A percentile compares a stretch with the other conserved stretches of the same genome.
These are phyloP conservation scores for Rhabditoides inermis DNA, from an alignment of 2,888 invertebrate species.

Conservation along the genomic window DNA sequence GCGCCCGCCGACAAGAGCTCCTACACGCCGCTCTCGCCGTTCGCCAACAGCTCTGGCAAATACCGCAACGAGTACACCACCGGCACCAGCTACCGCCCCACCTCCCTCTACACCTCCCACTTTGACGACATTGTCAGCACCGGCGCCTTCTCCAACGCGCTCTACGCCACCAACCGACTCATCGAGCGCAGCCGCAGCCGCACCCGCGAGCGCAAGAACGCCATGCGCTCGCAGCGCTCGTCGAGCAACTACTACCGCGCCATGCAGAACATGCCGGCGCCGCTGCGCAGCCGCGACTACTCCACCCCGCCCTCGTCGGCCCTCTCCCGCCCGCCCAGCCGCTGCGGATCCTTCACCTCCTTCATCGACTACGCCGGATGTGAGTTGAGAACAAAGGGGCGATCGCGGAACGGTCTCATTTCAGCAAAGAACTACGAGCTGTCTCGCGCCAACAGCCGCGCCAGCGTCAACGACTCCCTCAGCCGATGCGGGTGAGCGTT, in stretches of 20 bases:
- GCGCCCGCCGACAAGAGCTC: slow-evolving; percentile 42
- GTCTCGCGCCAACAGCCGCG: slow-evolving; percentile 40
- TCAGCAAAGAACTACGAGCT: slow-evolving; percentile 48
- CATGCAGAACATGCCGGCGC: slow-evolving; percentile 30
- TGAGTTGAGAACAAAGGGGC: too few relatives aligned
- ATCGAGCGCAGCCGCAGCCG: slow-evolving; percentile 49
- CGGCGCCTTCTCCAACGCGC: slow-evolving; percentile 47
- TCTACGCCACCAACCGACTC: slow-evolving; percentile 47
- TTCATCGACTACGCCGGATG: slow-evolving; percentile 49
- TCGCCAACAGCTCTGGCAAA: slow-evolving; percentile 25
- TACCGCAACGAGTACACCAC: slow-evolving; percentile 31
- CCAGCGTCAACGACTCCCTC: slow-evolving; percentile 39
- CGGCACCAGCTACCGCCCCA: slow-evolving; percentile 30
- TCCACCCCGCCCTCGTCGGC: slow-evolving; percentile 43
- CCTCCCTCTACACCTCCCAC: slow-evolving; percentile 42
- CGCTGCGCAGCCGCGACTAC: slow-evolving; percentile 48
- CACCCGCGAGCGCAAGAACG: slow-evolving; percentile 49
- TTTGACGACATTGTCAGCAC: slow-evolving; percentile 50
- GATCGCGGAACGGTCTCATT: too few relatives aligned
- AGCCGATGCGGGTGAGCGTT: slow-evolving; percentile 38
- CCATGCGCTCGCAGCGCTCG: slow-evolving; percentile 45
- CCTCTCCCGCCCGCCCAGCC: slow-evolving; percentile 41
- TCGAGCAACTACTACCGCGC: slow-evolving; percentile 45
- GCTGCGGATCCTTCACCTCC: slow-evolving; percentile 44
- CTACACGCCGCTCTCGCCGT: slow-evolving; percentile 45